Evolutionary conservation across 2,113 vertebrate genomes (phyloP), one percentile per base, ranked within the genome.

Genomic region (Melospiza melodia): DNA sequence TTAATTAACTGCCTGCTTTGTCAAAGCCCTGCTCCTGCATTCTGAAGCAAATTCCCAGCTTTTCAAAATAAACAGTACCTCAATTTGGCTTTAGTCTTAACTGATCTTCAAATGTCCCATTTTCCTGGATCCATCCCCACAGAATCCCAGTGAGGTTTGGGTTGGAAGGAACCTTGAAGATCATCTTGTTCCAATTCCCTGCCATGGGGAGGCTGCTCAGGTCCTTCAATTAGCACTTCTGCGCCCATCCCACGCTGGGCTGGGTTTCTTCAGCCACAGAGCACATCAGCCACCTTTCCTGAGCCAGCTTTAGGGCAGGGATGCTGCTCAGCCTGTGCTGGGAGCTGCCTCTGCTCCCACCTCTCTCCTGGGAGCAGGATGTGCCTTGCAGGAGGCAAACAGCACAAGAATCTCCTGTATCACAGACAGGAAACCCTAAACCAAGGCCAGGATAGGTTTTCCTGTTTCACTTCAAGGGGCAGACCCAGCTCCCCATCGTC

Each of bases 31-130:
- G 68, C 43, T 80, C 66, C 46, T 59, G 33, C 11, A 72, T 52
- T 88, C 30, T 39, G 51, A 92, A 41, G 65, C 72, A 91, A 93
- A 93, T 83, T 75, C 69, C 30, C 9, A 7, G 30, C 62, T 39
- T 74, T 55, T 72, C 63, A 44, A 30, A 84, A 68, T 27, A 59
- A 89, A 44, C 44, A 90, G 37, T 6, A 22, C 1, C 3, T 39
- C 67, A 22, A 24, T 7, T 68, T 25, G 68, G 19, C 61, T 89
- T 51, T 35, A 71, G 43, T 35, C 66, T 75, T 37, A 63, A 86
- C 35, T 9, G 24, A 61, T 71, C 28, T 51, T 77, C 62, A 59
- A 77, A 49, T 33, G 51, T n/a, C 46, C 9, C 9, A 3, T 87
- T 84, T 91, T 55, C 68, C 7, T 35, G 54, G 76, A 86, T 84